These are phyloP conservation scores for Climacteris rufus DNA, from an alignment of 2,113 vertebrate species.

Conservation along the genomic window DNA sequence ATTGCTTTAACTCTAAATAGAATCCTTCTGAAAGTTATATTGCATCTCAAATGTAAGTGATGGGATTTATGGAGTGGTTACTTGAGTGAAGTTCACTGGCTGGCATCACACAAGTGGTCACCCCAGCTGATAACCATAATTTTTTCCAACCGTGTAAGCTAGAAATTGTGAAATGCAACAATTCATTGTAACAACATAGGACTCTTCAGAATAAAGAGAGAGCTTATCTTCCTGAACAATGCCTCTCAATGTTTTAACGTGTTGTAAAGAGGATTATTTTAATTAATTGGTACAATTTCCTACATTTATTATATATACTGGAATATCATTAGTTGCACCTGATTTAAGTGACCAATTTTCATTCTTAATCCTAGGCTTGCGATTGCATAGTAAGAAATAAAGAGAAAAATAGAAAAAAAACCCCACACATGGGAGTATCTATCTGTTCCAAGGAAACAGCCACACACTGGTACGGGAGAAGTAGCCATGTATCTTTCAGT, in stretches of 20 bases:
- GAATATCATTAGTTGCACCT: not conserved
- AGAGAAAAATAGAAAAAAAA: not conserved
- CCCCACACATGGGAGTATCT: not conserved
- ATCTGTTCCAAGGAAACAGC: not conserved
- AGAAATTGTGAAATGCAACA: not conserved
- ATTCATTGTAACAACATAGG: not conserved
- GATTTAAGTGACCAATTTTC: not conserved
- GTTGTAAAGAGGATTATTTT: constrained; percentile 62
- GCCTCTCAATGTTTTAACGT: constrained; percentile 53
- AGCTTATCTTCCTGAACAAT: constrained; percentile 56
- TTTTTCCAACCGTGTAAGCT: not conserved
- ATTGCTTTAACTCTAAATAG: not conserved
- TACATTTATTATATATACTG: constrained; percentile 37
- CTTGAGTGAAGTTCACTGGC: not conserved
- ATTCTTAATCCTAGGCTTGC: not conserved
- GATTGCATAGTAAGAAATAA: not conserved
- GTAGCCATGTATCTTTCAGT: not conserved
- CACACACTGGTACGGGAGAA: not conserved
- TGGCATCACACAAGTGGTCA: not conserved
- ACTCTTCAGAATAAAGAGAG: constrained; percentile 13
- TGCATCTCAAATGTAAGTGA: not conserved
- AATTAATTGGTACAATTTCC: constrained; percentile 66
- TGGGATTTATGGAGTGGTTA: not conserved
- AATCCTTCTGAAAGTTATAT: not conserved
- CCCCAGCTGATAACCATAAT: not conserved